Evolutionary conservation across 2,888 invertebrate species (phyloP).

Genomic region (Caenorhabditis sp.): DNA sequence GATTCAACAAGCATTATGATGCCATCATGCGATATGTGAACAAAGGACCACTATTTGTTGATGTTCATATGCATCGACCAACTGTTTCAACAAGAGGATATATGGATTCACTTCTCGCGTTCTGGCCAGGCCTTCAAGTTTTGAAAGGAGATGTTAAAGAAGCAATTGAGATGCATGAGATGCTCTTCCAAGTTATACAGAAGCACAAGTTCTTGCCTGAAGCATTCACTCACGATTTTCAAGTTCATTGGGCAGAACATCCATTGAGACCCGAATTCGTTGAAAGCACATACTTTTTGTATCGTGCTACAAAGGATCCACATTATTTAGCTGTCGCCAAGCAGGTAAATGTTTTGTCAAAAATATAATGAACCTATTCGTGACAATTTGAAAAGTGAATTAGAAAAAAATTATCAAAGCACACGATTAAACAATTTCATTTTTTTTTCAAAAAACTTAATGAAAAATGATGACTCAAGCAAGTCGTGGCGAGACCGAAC

Average conservation of each 20-base stretch:
- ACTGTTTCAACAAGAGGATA: conserved; percentile 91
- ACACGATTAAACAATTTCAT: too few relatives aligned
- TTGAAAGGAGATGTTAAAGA: conserved; percentile 89
- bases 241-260: conserved; percentile 98
- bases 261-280: conserved; percentile 92
- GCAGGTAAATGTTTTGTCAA: conserved; percentile 71
- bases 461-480: too few relatives aligned
- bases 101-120: conserved; percentile 95
- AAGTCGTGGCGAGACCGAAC: too few relatives aligned
- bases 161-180: conserved; percentile 98
- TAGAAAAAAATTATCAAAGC: conserved; percentile 1
- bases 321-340: conserved; percentile 93
- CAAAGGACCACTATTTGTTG: conserved; percentile 90
- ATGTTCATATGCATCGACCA: conserved; percentile 93
- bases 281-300: conserved; percentile 95
- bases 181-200: conserved; percentile 97
- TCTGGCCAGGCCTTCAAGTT: conserved; percentile 90
- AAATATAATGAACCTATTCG: too few relatives aligned
- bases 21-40: conserved; percentile 81
- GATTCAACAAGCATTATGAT: conserved; percentile 80
- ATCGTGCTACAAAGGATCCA: conserved; percentile 90
- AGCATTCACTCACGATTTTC: conserved; percentile 96
- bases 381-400: neutral
- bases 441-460: too few relatives aligned
- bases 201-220: conserved; percentile 97